Base-by-base conservation (phyloP, 2,797 vertebrate genomes). In the Denticeps clupeoides region DNA sequence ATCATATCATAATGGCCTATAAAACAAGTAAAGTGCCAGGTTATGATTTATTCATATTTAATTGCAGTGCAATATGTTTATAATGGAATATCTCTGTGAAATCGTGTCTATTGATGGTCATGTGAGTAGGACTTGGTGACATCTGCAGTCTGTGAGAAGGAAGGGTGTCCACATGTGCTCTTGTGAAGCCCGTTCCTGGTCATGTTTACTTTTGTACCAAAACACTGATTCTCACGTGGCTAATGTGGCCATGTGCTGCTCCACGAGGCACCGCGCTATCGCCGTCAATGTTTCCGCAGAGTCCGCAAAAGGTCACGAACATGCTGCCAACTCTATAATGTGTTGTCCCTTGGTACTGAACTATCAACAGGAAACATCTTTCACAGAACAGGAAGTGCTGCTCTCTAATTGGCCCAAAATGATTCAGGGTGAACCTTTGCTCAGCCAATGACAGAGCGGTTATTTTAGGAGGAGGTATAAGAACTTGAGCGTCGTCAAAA, bases 301-400 rank as follows among this genome's bases (percentile, higher is more conserved):
- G 50, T 45, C 25, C 48, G 27, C 56, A 65, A 65, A n/a, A 65
- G 64, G 68, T 76, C 68, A 66, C 40, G 49, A 64, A 63, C 71
- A 74, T 61, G 60, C 38, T 56, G 50, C 49, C 44, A 57, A 42
- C 61, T 47, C 48, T 15, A 32, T 63, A 56, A 55, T 45, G 10
- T 53, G 48, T 64, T 53, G 68, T 71, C 65, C 58, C 64, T 62
- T 43, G 47, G 56, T 58, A 49, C 37, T 66, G 10, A 16, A 56
- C 78, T 87, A 92, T 92, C 89, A 62, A 82, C 87, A 92, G 89
- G 89, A 92, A 92, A 88, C 89, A 91, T 88, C 87, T 92, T 89
- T 80, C 53, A 58, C 81, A 69, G 82, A 75, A 77, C 85, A 87
- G 89, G 88, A 92, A 91, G 83, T 69, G 23, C 64, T 78, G 70